A percentile compares a stretch with the other conserved stretches of the same genome.
phyloP scores from a whole-genome alignment of 2,888 invertebrate species.

The Amphipyra berbera region DNA sequence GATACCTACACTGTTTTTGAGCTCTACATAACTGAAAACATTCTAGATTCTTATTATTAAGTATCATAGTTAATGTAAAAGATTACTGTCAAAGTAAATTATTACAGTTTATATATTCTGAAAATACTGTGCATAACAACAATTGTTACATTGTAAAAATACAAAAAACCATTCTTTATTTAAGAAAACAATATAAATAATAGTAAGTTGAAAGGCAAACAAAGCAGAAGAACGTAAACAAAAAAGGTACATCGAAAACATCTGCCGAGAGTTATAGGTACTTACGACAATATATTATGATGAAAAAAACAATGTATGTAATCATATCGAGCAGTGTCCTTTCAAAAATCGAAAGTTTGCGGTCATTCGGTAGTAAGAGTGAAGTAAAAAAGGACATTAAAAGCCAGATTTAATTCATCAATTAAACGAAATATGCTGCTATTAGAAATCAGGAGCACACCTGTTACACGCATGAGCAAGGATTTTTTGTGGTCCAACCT shows the following conservation, averaged over 20 bases:
- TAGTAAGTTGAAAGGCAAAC: conserved; percentile 37
- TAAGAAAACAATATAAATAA: conserved; percentile 33
- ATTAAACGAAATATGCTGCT: conserved; percentile 74
- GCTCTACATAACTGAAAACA: no score
- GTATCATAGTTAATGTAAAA: no score
- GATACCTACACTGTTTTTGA: no score
- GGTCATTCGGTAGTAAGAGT: conserved; percentile 73
- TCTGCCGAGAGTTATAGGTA: conserved; percentile 53
- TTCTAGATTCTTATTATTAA: no score
- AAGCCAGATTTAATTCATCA: conserved; percentile 73
- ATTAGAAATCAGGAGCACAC: conserved; percentile 85
- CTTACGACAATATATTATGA: conserved; percentile 38
- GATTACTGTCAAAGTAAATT: no score
- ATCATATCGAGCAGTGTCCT: conserved; percentile 50
- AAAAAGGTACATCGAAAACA: conserved; percentile 50
- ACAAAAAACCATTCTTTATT: conserved; percentile 7
- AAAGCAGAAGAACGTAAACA: conserved; percentile 43
- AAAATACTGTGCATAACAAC: conserved; percentile 2
- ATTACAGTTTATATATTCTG: no score
- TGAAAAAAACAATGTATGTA: conserved; percentile 43
- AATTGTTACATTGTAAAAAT: conserved; percentile 7
- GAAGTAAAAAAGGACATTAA: conserved; percentile 68
- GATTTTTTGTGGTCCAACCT: conserved; percentile 83
- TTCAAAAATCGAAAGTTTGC: conserved; percentile 81
- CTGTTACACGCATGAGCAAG: conserved; percentile 82